Base-by-base conservation (phyloP, 1,140 invertebrate species). In the Hylaeus volcanicus region DNA sequence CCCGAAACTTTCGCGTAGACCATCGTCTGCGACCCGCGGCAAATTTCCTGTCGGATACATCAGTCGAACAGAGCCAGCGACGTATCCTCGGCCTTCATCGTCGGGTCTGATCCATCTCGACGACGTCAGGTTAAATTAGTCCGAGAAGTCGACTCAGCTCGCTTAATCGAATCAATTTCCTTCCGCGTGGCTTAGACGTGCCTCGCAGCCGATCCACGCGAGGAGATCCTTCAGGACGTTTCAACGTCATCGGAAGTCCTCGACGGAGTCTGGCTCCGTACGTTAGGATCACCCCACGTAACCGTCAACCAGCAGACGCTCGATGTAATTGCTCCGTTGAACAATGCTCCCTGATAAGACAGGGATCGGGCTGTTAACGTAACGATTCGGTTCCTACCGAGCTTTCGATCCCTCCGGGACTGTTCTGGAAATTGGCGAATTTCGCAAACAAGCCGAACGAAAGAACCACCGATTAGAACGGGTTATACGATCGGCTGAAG, bases 111-210 rank as follows among this genome's bases (percentile, higher is more conserved):
- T 63, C 37, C 37, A 63, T 63, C 61, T 63, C 37, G 61, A 63
- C 41, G 61, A 63, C 61, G 61, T 39, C 37, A 5, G 11, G 61
- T 39, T 15, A 66, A 66, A 66, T 66, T 66, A 66, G 41, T 66
- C 15, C 43, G 43, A 66, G 41, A 43, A 66, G 64, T 66, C 64
- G 3, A 66, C 6, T 45, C 64, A 26, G 15, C 43, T 26, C 5
- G 43, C 5, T n/a, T 48, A 43, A 66, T 66, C 45, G 64, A 66
- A 66, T 66, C 45, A 66, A 66, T 66, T 66, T 43, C 43, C 64
- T 51, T 14, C 63, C 41, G 14, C 51, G 8, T 8, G 51, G 51
- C 51, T 51, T 51, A 51, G 51, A 51, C 41, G 63, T 26, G 45
- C 43, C 11, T 5, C 64, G 41, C 15, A 6, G 43, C 45, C 45